phyloP scores from a whole-genome alignment of 2,113 vertebrate species.

The Misgurnus anguillicaudatus region DNA sequence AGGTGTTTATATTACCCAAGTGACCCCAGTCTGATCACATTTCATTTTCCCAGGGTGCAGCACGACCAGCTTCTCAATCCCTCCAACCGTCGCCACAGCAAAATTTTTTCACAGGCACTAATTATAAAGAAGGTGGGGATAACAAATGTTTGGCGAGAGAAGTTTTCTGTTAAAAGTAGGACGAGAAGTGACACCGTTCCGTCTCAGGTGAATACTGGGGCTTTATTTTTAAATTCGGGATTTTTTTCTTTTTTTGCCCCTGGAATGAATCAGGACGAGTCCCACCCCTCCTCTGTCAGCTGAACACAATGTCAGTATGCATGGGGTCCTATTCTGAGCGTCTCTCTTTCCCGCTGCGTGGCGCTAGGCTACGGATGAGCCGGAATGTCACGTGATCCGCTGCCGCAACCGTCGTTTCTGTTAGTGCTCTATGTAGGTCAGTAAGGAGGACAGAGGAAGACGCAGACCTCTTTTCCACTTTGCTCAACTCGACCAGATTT shows the following conservation, averaged over 20 bases:
- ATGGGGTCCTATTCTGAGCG: conserved; percentile 60
- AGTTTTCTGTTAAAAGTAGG: conserved; percentile 74
- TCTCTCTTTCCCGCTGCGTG: conserved; percentile 30
- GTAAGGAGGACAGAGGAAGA: conserved; percentile 66
- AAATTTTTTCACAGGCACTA: conserved; percentile 56
- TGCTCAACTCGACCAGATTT: conserved; percentile 42
- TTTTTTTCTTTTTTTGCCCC: conserved; percentile 55
- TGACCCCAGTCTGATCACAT: conserved; percentile 39
- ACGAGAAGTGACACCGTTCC: conserved; percentile 75
- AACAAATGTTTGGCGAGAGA: conserved; percentile 62
- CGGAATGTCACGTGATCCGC: conserved; percentile 47
- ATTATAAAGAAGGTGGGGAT: conserved; percentile 62
- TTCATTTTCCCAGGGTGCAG: conserved; percentile 34
- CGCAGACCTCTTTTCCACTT: conserved; percentile 50
- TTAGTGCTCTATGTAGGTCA: conserved; percentile 74
- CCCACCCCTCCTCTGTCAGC: conserved; percentile 63
- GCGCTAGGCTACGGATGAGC: conserved; percentile 50
- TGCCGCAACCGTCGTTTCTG: conserved; percentile 58
- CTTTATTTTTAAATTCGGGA: conserved; percentile 76
- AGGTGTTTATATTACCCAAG: conserved; percentile 41
- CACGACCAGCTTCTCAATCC: conserved; percentile 49
- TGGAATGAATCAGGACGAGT: conserved; percentile 71
- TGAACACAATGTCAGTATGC: conserved; percentile 56
- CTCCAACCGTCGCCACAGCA: conserved; percentile 36
- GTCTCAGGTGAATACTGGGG: conserved; percentile 75